A percentile compares a stretch with the other conserved stretches of the same genome.
phyloP scores from a whole-genome alignment of 2,888 invertebrate genomes.

The Aphodius sticticus region DNA sequence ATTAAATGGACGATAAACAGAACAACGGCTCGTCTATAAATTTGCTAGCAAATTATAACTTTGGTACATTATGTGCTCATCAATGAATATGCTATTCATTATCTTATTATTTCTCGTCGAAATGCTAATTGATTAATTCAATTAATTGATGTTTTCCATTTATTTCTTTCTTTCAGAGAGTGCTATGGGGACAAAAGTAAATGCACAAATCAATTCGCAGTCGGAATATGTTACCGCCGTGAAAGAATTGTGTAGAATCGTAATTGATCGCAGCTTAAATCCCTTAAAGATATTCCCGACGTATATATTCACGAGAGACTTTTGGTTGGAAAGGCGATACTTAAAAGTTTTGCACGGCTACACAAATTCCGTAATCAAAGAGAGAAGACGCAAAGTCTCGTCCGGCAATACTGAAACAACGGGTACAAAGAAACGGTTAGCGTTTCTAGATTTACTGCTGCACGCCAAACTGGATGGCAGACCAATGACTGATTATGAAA shows the following conservation, averaged over 20 bases:
- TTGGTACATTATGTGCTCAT: too few relatives aligned
- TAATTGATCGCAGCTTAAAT: constrained; percentile 47
- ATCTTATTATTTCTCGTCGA: not conserved
- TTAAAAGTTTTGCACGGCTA: constrained; percentile 63
- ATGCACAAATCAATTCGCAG: constrained; percentile 74
- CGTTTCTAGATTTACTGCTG: constrained; percentile 41
- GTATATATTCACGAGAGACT: constrained; percentile 67
- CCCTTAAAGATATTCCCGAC: constrained; percentile 63
- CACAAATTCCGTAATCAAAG: constrained; percentile 65
- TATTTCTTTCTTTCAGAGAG: constrained; percentile 76
- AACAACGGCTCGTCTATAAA: too few relatives aligned
- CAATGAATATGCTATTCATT: too few relatives aligned
- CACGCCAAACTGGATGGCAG: constrained; percentile 49
- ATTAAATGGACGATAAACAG: too few relatives aligned
- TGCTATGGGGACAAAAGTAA: constrained; percentile 81
- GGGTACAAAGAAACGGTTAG: constrained; percentile 34
- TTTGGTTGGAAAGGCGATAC: constrained; percentile 63
- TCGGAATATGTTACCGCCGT: constrained; percentile 78
- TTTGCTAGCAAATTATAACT: too few relatives aligned
- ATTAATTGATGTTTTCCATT: not conserved
- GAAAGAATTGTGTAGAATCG: constrained; percentile 60
- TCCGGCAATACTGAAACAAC: not conserved
- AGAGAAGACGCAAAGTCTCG: constrained; percentile 51
- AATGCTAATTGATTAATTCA: not conserved
- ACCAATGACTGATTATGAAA: constrained; percentile 70